Conservation (phyloP, 2,888 invertebrate genomes). For the Cantharis lateralis region DNA sequence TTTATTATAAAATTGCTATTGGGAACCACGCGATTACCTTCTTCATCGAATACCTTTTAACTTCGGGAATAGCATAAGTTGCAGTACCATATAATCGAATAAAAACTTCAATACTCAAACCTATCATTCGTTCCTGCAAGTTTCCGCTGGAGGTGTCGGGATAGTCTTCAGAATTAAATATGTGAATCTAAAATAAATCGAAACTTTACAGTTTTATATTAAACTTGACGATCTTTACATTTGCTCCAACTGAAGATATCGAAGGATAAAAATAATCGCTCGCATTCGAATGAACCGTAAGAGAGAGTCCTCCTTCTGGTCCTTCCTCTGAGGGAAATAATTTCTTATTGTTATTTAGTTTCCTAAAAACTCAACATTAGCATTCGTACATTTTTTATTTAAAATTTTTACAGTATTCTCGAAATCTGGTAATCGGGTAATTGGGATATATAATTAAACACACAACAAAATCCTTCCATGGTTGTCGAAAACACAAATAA, state of each 20-base stretch:
- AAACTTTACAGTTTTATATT: not conserved
- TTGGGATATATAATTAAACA: conserved; percentile 61
- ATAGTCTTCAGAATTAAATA: conserved; percentile 63
- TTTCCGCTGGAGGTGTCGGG: conserved; percentile 64
- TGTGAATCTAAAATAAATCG: conserved; percentile 56
- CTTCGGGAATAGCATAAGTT: conserved; percentile 33
- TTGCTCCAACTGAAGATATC: conserved; percentile 58
- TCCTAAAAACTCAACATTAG: conserved; percentile 8
- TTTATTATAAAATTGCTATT: not conserved
- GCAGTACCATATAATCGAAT: conserved; percentile 40
- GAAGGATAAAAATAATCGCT: conserved; percentile 60
- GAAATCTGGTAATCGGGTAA: conserved; percentile 8
- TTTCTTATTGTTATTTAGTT: conserved; percentile 29
- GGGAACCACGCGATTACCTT: conserved; percentile 25
- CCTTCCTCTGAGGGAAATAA: conserved; percentile 30
- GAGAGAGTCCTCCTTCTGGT: conserved; percentile 41
- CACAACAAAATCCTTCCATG: conserved; percentile 64
- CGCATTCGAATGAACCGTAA: conserved; percentile 41
- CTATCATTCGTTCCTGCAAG: conserved; percentile 48
- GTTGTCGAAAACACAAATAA: conserved; percentile 63
- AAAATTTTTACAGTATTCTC: conserved; percentile 4
- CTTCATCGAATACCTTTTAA: conserved; percentile 35
- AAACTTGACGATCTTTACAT: conserved; percentile 48
- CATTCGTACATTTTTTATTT: not conserved
- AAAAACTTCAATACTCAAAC: conserved; percentile 44